Evolutionary conservation across 2,888 invertebrate species (phyloP).

Genomic region (Clusia tigrina): DNA sequence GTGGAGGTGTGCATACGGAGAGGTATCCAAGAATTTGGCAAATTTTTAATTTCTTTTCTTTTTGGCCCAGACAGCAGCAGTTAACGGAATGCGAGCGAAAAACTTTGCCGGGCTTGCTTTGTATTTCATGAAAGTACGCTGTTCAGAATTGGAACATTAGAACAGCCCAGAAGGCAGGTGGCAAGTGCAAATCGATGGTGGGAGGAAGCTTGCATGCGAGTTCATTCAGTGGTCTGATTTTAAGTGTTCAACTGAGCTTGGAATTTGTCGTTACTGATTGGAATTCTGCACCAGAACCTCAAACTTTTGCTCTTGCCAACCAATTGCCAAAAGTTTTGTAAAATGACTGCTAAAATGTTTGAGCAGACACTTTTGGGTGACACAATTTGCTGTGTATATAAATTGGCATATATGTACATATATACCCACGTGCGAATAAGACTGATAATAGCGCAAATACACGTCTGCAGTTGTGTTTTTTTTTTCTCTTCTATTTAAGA

Average conservation of each 20-base stretch:
- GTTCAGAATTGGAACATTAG: constrained; percentile 45
- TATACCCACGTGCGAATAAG: too few species aligned
- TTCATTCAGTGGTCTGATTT: not conserved
- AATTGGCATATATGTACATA: too few species aligned
- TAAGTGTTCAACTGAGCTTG: not conserved
- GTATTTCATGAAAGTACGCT: not conserved
- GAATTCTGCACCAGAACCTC: too few species aligned
- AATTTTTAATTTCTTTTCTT: not conserved
- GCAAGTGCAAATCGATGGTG: not conserved
- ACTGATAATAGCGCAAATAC: too few species aligned
- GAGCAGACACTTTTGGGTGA: too few species aligned
- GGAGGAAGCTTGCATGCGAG: not conserved
- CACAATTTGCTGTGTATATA: too few species aligned
- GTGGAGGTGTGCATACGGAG: not conserved
- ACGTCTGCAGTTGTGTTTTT: too few species aligned
- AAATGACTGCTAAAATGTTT: too few species aligned
- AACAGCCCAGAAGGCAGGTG: constrained; percentile 28
- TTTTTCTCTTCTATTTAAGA: too few species aligned
- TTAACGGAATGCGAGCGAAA: not conserved
- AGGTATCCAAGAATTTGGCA: not conserved
- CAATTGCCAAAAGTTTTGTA: too few species aligned
- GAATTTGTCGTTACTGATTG: constrained; percentile 14
- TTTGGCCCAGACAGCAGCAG: not conserved
- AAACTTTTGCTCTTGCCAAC: too few species aligned
- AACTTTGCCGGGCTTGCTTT: not conserved